Percentiles rank a stretch among this genome's conserved stretches.
phyloP scores from a whole-genome alignment of 1,140 invertebrate genomes.

The Drosophila grimshawi region DNA sequence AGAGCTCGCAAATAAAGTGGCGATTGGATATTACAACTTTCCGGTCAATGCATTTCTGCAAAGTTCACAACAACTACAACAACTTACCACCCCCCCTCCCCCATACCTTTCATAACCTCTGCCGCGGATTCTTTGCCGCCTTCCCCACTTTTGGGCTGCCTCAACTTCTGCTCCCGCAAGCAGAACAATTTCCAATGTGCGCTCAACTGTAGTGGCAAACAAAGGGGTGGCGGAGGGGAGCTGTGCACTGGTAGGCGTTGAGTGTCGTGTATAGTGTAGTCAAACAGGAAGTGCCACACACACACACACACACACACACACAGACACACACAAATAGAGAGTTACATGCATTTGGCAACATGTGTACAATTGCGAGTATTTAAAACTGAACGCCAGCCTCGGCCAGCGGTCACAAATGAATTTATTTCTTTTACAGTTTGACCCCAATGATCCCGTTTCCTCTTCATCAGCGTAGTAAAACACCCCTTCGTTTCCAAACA shows the following conservation, averaged over 20 bases:
- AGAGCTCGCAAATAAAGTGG: conserved; percentile 73
- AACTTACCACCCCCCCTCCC: not conserved
- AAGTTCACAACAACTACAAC: conserved; percentile 70
- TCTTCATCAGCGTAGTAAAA: not conserved
- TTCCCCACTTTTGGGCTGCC: not conserved
- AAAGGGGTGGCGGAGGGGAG: conserved; percentile 37
- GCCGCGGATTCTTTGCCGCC: not conserved
- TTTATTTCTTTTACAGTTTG: conserved; percentile 75
- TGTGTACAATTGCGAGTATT: conserved; percentile 69
- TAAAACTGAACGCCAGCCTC: conserved; percentile 69
- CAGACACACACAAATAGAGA: not conserved
- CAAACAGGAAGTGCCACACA: conserved; percentile 46
- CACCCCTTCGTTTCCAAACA: not conserved
- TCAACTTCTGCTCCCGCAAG: conserved; percentile 73
- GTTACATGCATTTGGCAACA: conserved; percentile 63
- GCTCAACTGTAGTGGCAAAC: conserved; percentile 80
- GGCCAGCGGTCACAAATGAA: conserved; percentile 75
- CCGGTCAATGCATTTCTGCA: conserved; percentile 81
- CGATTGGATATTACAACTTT: conserved; percentile 83
- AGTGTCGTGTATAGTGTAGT: conserved; percentile 36
- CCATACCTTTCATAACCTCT: not conserved
- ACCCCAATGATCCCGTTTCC: not conserved
- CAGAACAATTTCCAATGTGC: conserved; percentile 80
- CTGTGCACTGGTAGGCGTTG: conserved; percentile 22
- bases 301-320: conserved; percentile 3